Evolutionary conservation across 2,113 vertebrate species (phyloP).

Genomic region (Micromys minutus): DNA sequence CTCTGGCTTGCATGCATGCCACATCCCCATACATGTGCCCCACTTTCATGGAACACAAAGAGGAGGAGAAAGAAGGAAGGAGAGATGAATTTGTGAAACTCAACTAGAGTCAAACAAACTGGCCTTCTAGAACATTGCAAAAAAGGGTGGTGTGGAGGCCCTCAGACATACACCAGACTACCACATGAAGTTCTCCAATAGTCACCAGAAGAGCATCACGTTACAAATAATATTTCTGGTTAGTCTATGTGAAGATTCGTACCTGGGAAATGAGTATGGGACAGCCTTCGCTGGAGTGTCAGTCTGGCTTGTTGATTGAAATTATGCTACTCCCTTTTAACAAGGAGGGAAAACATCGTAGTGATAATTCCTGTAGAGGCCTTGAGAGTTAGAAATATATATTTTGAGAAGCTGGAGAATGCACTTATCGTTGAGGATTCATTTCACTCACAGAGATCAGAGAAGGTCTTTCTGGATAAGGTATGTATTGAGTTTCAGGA

Average conservation of each 20-base stretch:
- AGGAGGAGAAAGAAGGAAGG: neutral
- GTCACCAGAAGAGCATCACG: neutral
- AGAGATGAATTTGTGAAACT: neutral
- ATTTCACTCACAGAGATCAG: slow-evolving; percentile 83
- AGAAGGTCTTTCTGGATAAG: slow-evolving; percentile 81
- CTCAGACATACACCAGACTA: neutral
- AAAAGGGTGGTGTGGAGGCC: neutral
- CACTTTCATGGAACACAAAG: neutral
- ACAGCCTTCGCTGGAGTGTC: neutral
- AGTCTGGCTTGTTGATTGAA: slow-evolving; percentile 61
- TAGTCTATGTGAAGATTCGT: slow-evolving; percentile 40
- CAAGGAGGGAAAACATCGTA: slow-evolving; percentile 36
- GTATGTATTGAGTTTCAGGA: slow-evolving; percentile 69
- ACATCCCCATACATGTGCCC: neutral
- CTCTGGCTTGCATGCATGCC: neutral
- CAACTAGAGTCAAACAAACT: neutral
- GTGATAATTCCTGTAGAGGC: slow-evolving; percentile 53
- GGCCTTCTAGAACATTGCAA: neutral
- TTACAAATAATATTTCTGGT: neutral
- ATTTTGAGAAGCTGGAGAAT: slow-evolving; percentile 75
- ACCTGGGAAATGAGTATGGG: slow-evolving; percentile 58
- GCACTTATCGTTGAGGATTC: slow-evolving; percentile 78
- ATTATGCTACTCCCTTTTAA: slow-evolving; percentile 52
- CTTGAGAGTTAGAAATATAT: slow-evolving; percentile 73
- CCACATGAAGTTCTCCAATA: neutral